phyloP scores from a whole-genome alignment of 2,113 vertebrate genomes.

The Mugil cephalus region DNA sequence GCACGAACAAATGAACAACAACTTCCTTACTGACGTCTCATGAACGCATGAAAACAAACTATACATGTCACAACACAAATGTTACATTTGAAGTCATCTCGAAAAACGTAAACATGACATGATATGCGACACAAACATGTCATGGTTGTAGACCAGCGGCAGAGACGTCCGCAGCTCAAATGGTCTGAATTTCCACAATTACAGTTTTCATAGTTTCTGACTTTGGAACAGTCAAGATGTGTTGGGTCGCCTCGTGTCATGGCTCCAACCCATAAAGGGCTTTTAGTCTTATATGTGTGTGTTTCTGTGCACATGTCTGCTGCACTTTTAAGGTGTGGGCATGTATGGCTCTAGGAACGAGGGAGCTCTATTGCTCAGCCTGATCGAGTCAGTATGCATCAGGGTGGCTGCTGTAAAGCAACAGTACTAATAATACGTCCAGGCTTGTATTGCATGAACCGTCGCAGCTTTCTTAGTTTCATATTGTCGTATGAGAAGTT shows the following conservation, averaged over 20 bases:
- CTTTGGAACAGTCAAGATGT: slow-evolving; percentile 61
- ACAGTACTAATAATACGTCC: slow-evolving; percentile 73
- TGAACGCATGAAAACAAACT: slow-evolving; percentile 60
- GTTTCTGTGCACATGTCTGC: slow-evolving; percentile 34
- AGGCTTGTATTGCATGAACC: slow-evolving; percentile 78
- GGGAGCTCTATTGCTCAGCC: slow-evolving; percentile 74
- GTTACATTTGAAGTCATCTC: slow-evolving; percentile 39
- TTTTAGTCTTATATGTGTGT: slow-evolving; percentile 54
- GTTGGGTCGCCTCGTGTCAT: slow-evolving; percentile 57
- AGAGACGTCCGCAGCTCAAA: slow-evolving; percentile 15
- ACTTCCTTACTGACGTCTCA: slow-evolving; percentile 49
- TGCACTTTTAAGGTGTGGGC: slow-evolving; percentile 75
- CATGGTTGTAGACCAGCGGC: slow-evolving; percentile 34
- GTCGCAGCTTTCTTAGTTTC: slow-evolving; percentile 51
- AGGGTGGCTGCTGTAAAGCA: slow-evolving; percentile 74
- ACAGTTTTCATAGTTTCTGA: slow-evolving; percentile 51
- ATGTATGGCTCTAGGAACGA: slow-evolving; percentile 83
- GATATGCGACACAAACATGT: slow-evolving; percentile 59
- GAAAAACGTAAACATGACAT: slow-evolving; percentile 71
- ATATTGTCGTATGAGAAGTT: slow-evolving; percentile 41
- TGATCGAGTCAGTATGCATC: slow-evolving; percentile 72
- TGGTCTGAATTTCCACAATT: slow-evolving; percentile 47
- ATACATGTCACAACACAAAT: slow-evolving; percentile 39
- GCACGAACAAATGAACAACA: slow-evolving; percentile 89
- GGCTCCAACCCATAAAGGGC: slow-evolving; percentile 67